Conservation (phyloP, 1,140 invertebrate genomes). For the Drosophila elegans region DNA sequence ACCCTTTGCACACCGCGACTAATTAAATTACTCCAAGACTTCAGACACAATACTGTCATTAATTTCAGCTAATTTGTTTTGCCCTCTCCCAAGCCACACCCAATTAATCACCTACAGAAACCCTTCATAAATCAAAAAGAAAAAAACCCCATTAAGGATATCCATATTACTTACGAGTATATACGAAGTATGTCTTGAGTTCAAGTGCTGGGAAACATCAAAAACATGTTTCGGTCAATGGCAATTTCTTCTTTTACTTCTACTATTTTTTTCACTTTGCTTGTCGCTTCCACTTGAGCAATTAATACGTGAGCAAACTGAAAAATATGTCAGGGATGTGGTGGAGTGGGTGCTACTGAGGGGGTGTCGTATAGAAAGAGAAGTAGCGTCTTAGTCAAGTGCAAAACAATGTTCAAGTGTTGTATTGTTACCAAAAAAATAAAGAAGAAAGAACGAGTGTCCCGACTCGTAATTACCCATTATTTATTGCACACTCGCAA, state of each 20-base stretch:
- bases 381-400: conserved; percentile 55
- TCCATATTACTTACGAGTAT: conserved; percentile 10
- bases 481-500: not conserved
- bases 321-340: conserved; percentile 64
- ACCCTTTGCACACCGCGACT: conserved; percentile 1
- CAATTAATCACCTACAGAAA: conserved; percentile 24
- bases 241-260: conserved; percentile 21
- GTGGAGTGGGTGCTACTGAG: conserved; percentile 3
- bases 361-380: conserved; percentile 14
- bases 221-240: conserved; percentile 78
- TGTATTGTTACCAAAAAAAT: conserved; percentile 51
- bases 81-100: not conserved
- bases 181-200: conserved; percentile 24
- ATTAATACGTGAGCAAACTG: conserved; percentile 82
- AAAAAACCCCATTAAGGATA: conserved; percentile 56
- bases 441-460: not conserved
- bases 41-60: conserved; percentile 30
- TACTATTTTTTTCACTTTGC: conserved; percentile 45
- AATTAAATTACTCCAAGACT: conserved; percentile 24
- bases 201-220: conserved; percentile 58
- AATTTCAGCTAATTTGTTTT: conserved; percentile 33
- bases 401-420: conserved; percentile 76
- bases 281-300: conserved; percentile 77
- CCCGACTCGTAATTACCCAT: conserved; percentile 2
- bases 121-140: conserved; percentile 60